These are phyloP conservation scores for Gymnorhina tibicen DNA, from an alignment of 2,113 vertebrate species.

Conservation along the genomic window DNA sequence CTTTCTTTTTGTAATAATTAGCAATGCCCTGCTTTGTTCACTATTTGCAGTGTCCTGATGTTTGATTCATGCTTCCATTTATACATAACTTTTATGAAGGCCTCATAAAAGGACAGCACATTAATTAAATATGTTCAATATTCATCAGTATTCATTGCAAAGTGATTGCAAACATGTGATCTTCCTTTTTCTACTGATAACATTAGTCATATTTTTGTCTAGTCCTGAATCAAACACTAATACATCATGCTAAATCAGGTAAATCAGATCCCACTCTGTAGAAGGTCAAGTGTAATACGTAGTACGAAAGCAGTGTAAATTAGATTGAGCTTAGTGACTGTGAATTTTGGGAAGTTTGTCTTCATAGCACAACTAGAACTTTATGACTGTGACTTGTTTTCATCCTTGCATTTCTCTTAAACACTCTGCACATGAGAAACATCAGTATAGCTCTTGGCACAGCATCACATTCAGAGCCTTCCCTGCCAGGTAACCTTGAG, in stretches of 20 bases:
- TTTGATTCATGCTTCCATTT: not conserved
- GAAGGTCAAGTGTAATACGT: not conserved
- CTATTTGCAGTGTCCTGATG: not conserved
- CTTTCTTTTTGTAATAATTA: not conserved
- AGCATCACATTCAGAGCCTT: not conserved
- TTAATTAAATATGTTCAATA: not conserved
- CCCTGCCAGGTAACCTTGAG: not conserved
- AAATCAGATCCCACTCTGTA: not conserved
- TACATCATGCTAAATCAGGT: not conserved
- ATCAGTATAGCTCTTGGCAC: not conserved
- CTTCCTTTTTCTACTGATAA: not conserved
- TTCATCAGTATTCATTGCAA: not conserved
- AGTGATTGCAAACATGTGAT: not conserved
- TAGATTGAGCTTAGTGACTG: not conserved
- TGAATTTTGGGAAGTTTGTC: not conserved
- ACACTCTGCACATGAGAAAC: not conserved
- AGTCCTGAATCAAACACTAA: not conserved
- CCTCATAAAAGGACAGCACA: not conserved
- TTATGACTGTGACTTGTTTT: not conserved
- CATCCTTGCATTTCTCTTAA: not conserved
- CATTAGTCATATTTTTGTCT: not conserved
- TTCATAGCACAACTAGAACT: not conserved
- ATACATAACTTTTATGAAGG: not conserved
- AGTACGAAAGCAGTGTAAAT: not conserved
- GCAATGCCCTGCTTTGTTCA: not conserved